Conservation (phyloP, 2,888 invertebrate species). For the Drosophila cognata region DNA sequence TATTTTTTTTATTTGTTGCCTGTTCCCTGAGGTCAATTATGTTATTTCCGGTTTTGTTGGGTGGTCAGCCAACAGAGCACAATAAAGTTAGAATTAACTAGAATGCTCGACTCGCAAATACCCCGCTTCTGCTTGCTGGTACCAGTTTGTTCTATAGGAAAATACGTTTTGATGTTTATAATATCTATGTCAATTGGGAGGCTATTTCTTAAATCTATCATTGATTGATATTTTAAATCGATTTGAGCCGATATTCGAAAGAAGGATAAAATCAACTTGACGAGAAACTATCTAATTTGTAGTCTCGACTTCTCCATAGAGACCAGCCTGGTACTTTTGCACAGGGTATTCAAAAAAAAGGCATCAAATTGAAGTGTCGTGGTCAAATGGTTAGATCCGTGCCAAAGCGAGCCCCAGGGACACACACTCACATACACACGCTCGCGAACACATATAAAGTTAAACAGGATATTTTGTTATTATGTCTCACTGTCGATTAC, state of each 20-base stretch:
- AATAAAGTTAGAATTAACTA: not conserved
- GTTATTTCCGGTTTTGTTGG: constrained; percentile 73
- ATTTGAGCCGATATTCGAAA: not conserved
- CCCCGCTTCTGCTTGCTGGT: not conserved
- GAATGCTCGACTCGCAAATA: not conserved
- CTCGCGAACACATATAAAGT: constrained; percentile 5
- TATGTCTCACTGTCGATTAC: constrained; percentile 35
- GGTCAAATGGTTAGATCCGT: constrained; percentile 71
- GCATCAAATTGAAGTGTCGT: constrained; percentile 51
- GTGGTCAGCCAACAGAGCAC: constrained; percentile 46
- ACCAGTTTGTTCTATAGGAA: not conserved
- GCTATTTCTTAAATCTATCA: not conserved
- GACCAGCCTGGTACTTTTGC: not conserved
- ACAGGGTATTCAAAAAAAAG: constrained; percentile 13
- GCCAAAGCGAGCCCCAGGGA: constrained; percentile 53
- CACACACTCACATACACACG: constrained; percentile 15
- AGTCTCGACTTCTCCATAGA: not conserved
- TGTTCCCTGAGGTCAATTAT: constrained; percentile 77
- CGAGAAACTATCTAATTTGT: not conserved
- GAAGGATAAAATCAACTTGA: not conserved
- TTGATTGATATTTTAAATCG: not conserved
- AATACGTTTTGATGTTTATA: not conserved
- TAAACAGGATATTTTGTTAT: constrained; percentile 44
- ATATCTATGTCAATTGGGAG: not conserved
- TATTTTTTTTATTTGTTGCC: constrained; percentile 19